Evolutionary conservation across 2,797 vertebrate genomes (phyloP), one percentile per base, ranked within the genome.

Genomic region (Scomberomorus guttatus): DNA sequence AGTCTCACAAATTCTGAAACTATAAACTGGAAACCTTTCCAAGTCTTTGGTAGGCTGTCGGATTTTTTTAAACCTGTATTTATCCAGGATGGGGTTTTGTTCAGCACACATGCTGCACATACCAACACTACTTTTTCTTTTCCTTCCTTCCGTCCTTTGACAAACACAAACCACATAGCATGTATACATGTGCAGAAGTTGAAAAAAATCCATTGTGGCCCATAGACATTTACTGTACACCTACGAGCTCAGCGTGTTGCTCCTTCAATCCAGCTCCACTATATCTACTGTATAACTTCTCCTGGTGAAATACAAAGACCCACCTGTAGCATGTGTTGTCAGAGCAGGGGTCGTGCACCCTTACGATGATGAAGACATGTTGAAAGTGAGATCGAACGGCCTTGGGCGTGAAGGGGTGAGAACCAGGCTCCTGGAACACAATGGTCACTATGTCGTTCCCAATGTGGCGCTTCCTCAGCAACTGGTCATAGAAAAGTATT

Each of bases 401-500:
- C 93, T 97, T 98, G 9, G 98, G 98, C 50, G 97, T 98, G 94
- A 99, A 99, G 0, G 98, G 96, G 76, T 97, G 96, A 66, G 98
- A 96, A 67, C 98, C 98, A 0, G 98, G 97, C 92, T 99, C 98
- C 94, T 99, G 98, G 94, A 99, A 98, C 94, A 99, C 97, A 82
- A 99, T 97, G 57, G 98, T 99, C 89, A 99, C 98, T 3, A 99
- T 99, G 93, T 99, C 98, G 75, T 99, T 99, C 58, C 98, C 98
- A 80, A 99, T 98, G 90, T 99, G 98, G 22, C 98, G 95, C 91
- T 99, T 99, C 90, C 98, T 96, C 80, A 99, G 95, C 90, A 99
- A 93, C 97, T 94, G 52, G 52, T 56, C 57, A 29, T 2, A 8
- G 7, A n/a, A 72, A 74, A 11, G 24, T 18, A 7, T 72, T 29